These are phyloP conservation scores for Lochmaea crataegi DNA, from an alignment of 2,888 invertebrate genomes.

Conservation along the genomic window DNA sequence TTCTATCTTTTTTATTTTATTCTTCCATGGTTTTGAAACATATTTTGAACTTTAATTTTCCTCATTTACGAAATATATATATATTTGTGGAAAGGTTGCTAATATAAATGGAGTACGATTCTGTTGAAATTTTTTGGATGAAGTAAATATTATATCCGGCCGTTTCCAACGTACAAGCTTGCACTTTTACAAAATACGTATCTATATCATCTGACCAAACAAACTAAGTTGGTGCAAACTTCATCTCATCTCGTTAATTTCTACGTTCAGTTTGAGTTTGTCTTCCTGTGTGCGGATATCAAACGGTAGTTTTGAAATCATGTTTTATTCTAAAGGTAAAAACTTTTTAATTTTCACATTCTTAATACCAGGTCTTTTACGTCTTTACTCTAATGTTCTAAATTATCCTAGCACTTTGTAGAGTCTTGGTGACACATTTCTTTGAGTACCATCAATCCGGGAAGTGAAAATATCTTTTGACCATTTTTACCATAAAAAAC, in stretches of 20 bases:
- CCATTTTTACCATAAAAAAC: too few relatives aligned
- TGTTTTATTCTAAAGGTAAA: slow-evolving; percentile 31
- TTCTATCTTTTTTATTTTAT: too few relatives aligned
- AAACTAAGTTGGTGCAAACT: slow-evolving; percentile 6
- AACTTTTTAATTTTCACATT: background rate
- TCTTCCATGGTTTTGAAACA: too few relatives aligned
- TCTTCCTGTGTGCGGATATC: slow-evolving; percentile 15
- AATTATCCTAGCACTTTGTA: too few relatives aligned
- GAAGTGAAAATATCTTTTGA: too few relatives aligned
- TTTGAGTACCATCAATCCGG: too few relatives aligned
- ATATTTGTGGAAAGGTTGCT: too few relatives aligned
- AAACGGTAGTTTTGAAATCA: background rate
- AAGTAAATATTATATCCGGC: slow-evolving; percentile 14
- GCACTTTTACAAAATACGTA: background rate
- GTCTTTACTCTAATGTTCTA: too few relatives aligned
- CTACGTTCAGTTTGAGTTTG: slow-evolving; percentile 18
- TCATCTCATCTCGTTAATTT: background rate
- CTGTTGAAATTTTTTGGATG: slow-evolving; percentile 1
- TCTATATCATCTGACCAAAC: slow-evolving; percentile 18
- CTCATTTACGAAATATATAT: too few relatives aligned
- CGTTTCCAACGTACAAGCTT: slow-evolving; percentile 2
- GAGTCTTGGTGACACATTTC: too few relatives aligned
- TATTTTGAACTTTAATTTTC: too few relatives aligned
- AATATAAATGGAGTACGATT: background rate
- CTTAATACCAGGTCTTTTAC: too few relatives aligned